These are phyloP conservation scores for Drosophila nasuta DNA, from an alignment of 1,140 invertebrate genomes.

Conservation along the genomic window DNA sequence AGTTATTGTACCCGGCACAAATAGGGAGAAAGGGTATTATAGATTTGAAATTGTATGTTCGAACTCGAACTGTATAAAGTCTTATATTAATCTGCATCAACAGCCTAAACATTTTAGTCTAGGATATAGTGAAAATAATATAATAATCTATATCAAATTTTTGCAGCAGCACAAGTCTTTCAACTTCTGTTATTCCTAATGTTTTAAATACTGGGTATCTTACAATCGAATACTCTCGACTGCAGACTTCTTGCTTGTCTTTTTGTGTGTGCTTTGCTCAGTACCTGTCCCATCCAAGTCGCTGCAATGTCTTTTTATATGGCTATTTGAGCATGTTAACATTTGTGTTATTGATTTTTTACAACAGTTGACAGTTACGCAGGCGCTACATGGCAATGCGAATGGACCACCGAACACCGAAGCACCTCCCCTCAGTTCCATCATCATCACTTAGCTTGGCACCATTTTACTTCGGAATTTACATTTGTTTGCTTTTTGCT, in stretches of 20 bases:
- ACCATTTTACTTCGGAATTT: slow-evolving; percentile 39
- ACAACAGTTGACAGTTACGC: slow-evolving; percentile 78
- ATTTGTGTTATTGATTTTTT: slow-evolving; percentile 82
- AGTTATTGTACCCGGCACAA: slow-evolving; percentile 21
- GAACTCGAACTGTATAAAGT: too few species aligned
- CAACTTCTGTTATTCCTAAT: too few species aligned
- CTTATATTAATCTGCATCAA: too few species aligned
- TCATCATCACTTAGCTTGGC: not conserved
- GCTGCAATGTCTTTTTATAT: slow-evolving; percentile 41
- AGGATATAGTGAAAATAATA: too few species aligned
- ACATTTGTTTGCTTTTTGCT: slow-evolving; percentile 34
- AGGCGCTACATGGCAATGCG: slow-evolving; percentile 40
- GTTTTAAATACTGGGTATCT: not conserved
- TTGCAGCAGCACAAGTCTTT: too few species aligned
- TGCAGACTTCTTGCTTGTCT: not conserved
- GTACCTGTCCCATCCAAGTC: slow-evolving; percentile 8
- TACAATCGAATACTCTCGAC: not conserved
- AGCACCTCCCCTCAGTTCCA: not conserved
- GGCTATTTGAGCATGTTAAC: slow-evolving; percentile 73
- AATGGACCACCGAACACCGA: not conserved
- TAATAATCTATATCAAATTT: too few species aligned
- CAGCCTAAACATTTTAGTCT: too few species aligned
- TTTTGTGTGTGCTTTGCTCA: slow-evolving; percentile 3
- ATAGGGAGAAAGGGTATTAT: not conserved
- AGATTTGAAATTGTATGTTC: not conserved